Evolutionary conservation across 2,797 vertebrate species (phyloP).

Genomic region (Orientallactaga sibirica): DNA sequence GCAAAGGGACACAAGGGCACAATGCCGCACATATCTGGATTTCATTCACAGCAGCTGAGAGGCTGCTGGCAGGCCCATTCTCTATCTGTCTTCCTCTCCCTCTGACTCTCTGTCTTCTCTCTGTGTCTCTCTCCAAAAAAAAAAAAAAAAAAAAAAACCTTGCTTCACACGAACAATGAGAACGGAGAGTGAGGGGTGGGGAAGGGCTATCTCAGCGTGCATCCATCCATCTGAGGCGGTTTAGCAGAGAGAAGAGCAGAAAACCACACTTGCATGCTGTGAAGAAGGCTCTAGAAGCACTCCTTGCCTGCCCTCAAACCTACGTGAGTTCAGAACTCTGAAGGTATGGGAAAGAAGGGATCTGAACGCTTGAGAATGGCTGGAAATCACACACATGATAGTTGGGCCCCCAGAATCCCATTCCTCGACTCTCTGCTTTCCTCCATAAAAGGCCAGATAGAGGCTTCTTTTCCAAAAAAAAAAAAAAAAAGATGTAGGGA

Average conservation of each 20-base stretch:
- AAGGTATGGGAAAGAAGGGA: not conserved
- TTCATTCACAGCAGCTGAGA: too few relatives aligned
- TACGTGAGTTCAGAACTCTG: not conserved
- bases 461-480: not conserved
- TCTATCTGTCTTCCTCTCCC: too few relatives aligned
- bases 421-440: not conserved
- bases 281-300: conserved; percentile 7
- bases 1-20: too few relatives aligned
- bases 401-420: not conserved
- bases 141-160: too few relatives aligned
- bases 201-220: too few relatives aligned
- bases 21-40: too few relatives aligned
- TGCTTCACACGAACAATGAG: too few relatives aligned
- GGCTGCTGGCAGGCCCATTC: too few relatives aligned
- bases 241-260: not conserved
- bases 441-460: not conserved
- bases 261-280: not conserved
- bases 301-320: not conserved
- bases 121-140: too few relatives aligned
- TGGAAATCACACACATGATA: not conserved
- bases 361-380: not conserved
- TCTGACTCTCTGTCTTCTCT: too few relatives aligned
- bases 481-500: not conserved
- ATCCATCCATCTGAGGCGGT: too few relatives aligned
- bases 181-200: too few relatives aligned